These are phyloP conservation scores for Tetheella fluctuosa DNA, from an alignment of 2,888 invertebrate genomes.

Conservation along the genomic window DNA sequence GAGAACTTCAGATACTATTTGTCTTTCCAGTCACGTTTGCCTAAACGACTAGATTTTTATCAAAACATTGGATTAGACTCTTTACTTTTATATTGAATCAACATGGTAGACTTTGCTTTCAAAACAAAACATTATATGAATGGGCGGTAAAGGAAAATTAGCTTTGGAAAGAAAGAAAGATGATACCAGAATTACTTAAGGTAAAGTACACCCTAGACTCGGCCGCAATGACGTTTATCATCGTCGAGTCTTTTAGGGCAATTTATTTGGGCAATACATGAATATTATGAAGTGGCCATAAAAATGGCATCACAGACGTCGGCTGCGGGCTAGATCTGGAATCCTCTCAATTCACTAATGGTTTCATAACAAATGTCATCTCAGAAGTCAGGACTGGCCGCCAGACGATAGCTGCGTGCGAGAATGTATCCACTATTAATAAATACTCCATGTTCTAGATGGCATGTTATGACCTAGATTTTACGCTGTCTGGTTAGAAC, in stretches of 20 bases:
- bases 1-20: neutral
- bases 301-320: conserved; percentile 51
- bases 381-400: conserved; percentile 23
- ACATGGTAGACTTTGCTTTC: neutral
- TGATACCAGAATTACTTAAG: neutral
- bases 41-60: conserved; percentile 10
- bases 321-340: conserved; percentile 45
- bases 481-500: conserved; percentile 34
- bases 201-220: conserved; percentile 12
- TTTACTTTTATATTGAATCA: neutral
- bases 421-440: conserved; percentile 47
- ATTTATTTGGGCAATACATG: conserved; percentile 43
- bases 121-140: neutral
- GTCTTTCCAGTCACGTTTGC: conserved; percentile 9
- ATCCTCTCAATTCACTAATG: conserved; percentile 67
- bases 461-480: conserved; percentile 46
- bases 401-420: conserved; percentile 31
- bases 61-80: neutral
- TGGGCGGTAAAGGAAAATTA: neutral
- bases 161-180: neutral
- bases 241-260: conserved; percentile 18
- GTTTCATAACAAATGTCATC: conserved; percentile 52
- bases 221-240: neutral
- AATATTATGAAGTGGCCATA: conserved; percentile 60
- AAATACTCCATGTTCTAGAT: conserved; percentile 46